Evolutionary conservation across 2,888 invertebrate species (phyloP).

Genomic region (Sarcophaga caerulescens): DNA sequence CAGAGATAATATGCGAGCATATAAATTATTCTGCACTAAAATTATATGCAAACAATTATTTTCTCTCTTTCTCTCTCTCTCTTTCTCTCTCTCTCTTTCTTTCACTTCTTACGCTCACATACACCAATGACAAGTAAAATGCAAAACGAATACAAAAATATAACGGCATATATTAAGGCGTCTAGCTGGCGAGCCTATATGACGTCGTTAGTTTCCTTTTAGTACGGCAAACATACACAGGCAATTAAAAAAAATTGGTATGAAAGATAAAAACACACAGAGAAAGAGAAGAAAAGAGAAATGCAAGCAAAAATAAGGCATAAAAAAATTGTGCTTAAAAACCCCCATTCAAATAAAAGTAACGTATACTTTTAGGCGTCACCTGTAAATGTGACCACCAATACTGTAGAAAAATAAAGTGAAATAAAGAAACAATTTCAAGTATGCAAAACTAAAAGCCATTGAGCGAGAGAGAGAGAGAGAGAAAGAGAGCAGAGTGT

Average conservation of each 20-base stretch:
- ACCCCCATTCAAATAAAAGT: conserved; percentile 10
- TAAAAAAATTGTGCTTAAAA: conserved; percentile 34
- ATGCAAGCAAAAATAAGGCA: conserved; percentile 19
- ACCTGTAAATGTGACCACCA: conserved; percentile 52
- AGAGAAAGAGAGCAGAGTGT: not conserved
- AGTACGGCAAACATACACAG: conserved; percentile 30
- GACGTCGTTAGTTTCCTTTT: conserved; percentile 68
- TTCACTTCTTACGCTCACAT: no score
- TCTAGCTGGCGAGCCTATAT: conserved; percentile 70
- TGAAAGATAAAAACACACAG: conserved; percentile 19
- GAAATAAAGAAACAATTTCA: conserved; percentile 1
- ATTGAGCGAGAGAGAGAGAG: not conserved
- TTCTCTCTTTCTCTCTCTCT: not conserved
- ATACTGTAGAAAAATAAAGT: not conserved
- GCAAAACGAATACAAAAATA: conserved; percentile 27
- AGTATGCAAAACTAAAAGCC: not conserved
- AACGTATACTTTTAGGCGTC: conserved; percentile 64
- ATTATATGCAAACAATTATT: conserved; percentile 34
- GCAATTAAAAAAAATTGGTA: conserved; percentile 5
- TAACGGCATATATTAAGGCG: conserved; percentile 69
- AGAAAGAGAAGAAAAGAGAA: not conserved
- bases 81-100: not conserved
- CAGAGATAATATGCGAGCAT: not conserved
- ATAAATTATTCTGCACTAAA: conserved; percentile 26
- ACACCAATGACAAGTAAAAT: not conserved